Conservation (phyloP, 2,113 vertebrate genomes). For the Acrocephalus arundinaceus region DNA sequence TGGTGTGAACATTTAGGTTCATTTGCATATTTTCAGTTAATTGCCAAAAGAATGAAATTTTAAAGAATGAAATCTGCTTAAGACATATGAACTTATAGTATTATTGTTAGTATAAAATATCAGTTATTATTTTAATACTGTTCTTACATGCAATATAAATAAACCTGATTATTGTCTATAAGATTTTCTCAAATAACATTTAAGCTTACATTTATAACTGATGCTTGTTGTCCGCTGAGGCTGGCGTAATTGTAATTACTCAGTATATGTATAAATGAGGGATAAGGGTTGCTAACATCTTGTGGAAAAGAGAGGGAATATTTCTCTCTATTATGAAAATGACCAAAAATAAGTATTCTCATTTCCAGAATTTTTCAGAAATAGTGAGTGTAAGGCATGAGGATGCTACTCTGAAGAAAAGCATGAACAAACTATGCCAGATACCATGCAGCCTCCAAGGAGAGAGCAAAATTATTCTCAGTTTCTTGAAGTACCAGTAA, state of each 20-base stretch:
- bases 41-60: not conserved
- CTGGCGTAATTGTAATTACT: not conserved
- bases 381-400: not conserved
- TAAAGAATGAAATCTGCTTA: not conserved
- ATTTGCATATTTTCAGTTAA: not conserved
- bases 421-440: not conserved
- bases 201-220: not conserved
- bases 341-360: not conserved
- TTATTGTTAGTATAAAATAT: not conserved
- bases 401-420: not conserved
- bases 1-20: not conserved
- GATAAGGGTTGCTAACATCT: not conserved
- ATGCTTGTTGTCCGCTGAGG: not conserved
- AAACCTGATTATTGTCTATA: not conserved
- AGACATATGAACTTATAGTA: not conserved
- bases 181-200: not conserved
- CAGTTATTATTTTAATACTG: not conserved
- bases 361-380: not conserved
- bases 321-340: not conserved
- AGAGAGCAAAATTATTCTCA: not conserved
- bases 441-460: not conserved
- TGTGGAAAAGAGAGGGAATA: not conserved
- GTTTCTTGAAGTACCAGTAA: not conserved
- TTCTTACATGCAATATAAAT: not conserved
- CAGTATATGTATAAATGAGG: not conserved